Evolutionary conservation across 1,140 invertebrate species (phyloP).

Genomic region (Xylocopa sonorina): DNA sequence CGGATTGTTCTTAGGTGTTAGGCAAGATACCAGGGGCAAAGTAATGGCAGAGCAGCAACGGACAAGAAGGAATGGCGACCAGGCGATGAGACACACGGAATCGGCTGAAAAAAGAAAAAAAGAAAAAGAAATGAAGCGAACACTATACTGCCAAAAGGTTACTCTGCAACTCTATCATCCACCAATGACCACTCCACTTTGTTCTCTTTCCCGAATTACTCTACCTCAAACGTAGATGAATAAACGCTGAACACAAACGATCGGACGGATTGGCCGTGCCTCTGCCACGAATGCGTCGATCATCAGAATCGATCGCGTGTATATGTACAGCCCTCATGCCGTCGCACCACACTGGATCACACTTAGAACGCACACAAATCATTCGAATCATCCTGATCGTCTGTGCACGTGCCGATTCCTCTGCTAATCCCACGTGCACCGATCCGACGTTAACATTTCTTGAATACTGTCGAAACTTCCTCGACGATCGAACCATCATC

Average conservation of each 20-base stretch:
- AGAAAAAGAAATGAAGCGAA: no score
- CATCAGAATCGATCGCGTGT: not conserved
- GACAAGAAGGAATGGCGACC: constrained; percentile 17
- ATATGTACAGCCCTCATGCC: not conserved
- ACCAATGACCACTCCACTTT: constrained; percentile 55
- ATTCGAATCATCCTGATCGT: not conserved
- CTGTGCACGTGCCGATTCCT: not conserved
- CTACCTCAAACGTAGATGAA: constrained; percentile 69
- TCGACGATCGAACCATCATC: not conserved
- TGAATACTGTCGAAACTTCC: not conserved
- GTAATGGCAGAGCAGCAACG: constrained; percentile 66
- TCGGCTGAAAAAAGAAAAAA: constrained; percentile 47
- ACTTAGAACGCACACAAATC: constrained; percentile 10
- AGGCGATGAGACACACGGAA: constrained; percentile 44
- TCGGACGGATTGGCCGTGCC: constrained; percentile 3
- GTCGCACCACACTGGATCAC: not conserved
- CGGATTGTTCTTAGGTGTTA: constrained; percentile 77
- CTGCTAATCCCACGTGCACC: not conserved
- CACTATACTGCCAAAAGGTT: constrained; percentile 68
- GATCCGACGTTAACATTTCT: not conserved
- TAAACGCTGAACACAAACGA: constrained; percentile 20
- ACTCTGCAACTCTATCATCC: constrained; percentile 61
- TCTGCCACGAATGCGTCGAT: constrained; percentile 1
- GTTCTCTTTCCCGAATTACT: constrained; percentile 67
- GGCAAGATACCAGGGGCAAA: constrained; percentile 86